Evolutionary conservation across 2,888 invertebrate species (phyloP), one percentile per base, ranked within the genome.

Genomic region (Rotaria macrura): DNA sequence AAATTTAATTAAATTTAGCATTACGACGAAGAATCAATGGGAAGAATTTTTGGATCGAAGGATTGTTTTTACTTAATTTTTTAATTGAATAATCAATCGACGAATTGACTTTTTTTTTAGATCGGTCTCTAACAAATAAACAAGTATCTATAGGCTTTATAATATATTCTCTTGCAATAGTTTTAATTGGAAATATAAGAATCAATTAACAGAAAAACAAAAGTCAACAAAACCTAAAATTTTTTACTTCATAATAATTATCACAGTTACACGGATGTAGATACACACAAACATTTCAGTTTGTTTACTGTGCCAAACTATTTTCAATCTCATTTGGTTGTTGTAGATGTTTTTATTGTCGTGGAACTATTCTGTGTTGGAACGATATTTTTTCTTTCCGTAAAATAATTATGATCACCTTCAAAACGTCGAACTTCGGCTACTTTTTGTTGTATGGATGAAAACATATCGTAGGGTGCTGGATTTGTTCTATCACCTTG

Each of bases 381-480:
- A 34, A 34, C 14, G 20, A 17, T 6, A 34, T 38, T 29, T 65
- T 20, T 65, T 65, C 34, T 14, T 6, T 29, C 14, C 34, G 65
- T 65, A 34, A 65, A 65, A 65, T 65, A 65, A 65, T 2, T 34
- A 20, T 12, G 17, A 65, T 65, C 65, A 34, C 65, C 65, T 65
- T 65, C 65, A 29, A 65, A 65, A 65, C 65, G 65, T 65, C 65
- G 65, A 65, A 65, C 65, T 65, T 65, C 65, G 3, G 65, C 65
- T 29, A 65, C 65, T 65, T 65, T 65, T 34, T 65, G 34, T 79
- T 79, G 79, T 25, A 79, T 79, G 1, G 79, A 79, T 79, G 79
- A 25, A 43, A 43, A 79, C 79, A 79, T 79, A 43, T 79, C 79
- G 9, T 79, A 79, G 3, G 79, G 79, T 79, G 79, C 79, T 43